A percentile compares a stretch with the other conserved stretches of the same genome.
Evolutionary conservation across 2,888 invertebrate genomes (phyloP).

Genomic region (Eupithecia tripunctaria): DNA sequence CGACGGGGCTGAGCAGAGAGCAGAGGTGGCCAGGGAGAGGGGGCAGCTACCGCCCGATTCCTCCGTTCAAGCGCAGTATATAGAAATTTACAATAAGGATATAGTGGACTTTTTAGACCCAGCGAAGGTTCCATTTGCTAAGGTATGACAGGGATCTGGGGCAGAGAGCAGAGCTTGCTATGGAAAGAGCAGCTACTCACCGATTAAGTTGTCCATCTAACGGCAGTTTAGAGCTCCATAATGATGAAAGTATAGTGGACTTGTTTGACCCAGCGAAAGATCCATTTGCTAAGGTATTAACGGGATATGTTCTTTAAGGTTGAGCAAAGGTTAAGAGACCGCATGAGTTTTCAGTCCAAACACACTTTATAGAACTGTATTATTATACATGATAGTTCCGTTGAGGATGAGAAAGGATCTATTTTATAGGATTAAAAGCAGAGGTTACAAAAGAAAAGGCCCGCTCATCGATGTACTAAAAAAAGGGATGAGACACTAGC

Average conservation of each 20-base stretch:
- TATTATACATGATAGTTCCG: slow-evolving; percentile 96
- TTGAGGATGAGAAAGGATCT: slow-evolving; percentile 86
- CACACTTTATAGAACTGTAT: slow-evolving; percentile 98
- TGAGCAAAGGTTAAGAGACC: slow-evolving; percentile 65
- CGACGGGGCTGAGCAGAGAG: slow-evolving; percentile 86
- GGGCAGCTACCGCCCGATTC: slow-evolving; percentile 86
- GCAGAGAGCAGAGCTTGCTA: slow-evolving; percentile 70
- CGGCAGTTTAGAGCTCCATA: slow-evolving; percentile 98
- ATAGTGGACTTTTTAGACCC: slow-evolving; percentile 95
- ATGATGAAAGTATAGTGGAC: slow-evolving; percentile 98
- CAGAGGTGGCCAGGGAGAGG: slow-evolving; percentile 83
- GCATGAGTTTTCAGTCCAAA: slow-evolving; percentile 90
- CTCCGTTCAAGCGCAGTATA: slow-evolving; percentile 95
- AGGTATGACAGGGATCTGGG: slow-evolving; percentile 87
- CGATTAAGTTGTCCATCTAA: slow-evolving; percentile 89
- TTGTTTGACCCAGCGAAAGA: slow-evolving; percentile 92
- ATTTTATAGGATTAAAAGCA: slow-evolving; percentile 69
- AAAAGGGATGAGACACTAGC: too few species aligned
- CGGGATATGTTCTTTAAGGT: slow-evolving; percentile 95
- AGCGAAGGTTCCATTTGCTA: slow-evolving; percentile 83
- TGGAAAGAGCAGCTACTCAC: slow-evolving; percentile 84
- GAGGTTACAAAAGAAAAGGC: too few species aligned
- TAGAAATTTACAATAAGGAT: too few species aligned
- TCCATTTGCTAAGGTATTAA: slow-evolving; percentile 71
- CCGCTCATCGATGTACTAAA: too few species aligned